Base-by-base conservation (phyloP, 2,888 invertebrate genomes). In the Osmoderma eremita region DNA sequence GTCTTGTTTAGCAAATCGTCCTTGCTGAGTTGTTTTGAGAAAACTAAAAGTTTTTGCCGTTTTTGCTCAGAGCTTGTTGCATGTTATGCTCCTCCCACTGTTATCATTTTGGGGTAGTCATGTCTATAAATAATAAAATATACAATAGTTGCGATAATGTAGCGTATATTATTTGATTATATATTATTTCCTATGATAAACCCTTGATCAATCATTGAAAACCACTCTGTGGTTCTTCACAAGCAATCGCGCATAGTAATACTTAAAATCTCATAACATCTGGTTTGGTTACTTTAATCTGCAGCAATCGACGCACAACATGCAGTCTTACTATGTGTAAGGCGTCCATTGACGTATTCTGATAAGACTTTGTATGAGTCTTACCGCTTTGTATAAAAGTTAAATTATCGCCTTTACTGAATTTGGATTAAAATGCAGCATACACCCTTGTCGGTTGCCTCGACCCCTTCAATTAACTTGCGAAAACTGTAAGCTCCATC, bases 1-100 rank as follows among this genome's bases (percentile, higher is more conserved):
- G 42, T n/a, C 13, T 13, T 42, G 42, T 42, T 42, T 42, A 42
- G 42, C 42, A 42, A 42, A 42, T 42, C 42, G 42, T 42, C 42
- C n/a, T 5, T n/a, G 42, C 42, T n/a, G 42, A 42, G 42, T 42
- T 42, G 42, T 42, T 42, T 42, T 42, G 13, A 15, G 42, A 42
- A 42, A 10, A 42, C 42, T 39, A n/a, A n/a, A 42, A 42, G 42
- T 42, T 42, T 42, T 42, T 42, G 42, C 42, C 42, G 12, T n/a
- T 15, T 4, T 24, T 24, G 24, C 24, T 24, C 24, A 24, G 24
- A 5, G 5, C 5, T 24, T 24, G 24, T 24, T 24, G 24, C 24
- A 24, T 24, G 24, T 24, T 5, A 24, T 24, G 24, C 24, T 24
- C 3, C 24, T 24, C 24, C 5, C 24, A 24, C 24, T 24, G 24